Evolutionary conservation across 1,140 invertebrate genomes (phyloP), one percentile per base, ranked within the genome.

Genomic region (Procambarus clarkii): DNA sequence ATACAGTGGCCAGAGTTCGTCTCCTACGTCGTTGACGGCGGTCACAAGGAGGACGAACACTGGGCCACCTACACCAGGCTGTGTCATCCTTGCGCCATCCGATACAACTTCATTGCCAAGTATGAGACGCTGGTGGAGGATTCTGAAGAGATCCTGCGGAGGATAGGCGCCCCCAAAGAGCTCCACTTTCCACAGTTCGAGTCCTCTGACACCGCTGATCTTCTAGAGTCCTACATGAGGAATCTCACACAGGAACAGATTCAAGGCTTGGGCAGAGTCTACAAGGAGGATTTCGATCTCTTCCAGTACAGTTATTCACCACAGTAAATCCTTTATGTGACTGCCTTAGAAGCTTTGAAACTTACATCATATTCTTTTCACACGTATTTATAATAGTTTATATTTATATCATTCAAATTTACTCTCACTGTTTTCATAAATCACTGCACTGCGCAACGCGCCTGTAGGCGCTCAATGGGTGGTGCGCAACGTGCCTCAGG

Each of bases 61-160:
- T 64, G 60, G 60, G 9, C 60, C 13, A 11, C 60, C 9, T 64
- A 64, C 60, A 18, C 3, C 9, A 64, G 18, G 60, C 60, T 64
- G 60, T 64, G 60, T 18, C 60, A 64, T 64, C 13, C 18, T 15
- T 91, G 88, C 50, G 88, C 71, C 54, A 86, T 91, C 58, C 64
- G 71, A 1, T 91, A 91, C 50, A 76, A 91, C 48, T 74, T 86
- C 34, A 91, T 91, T 71, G 82, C 64, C 50, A 91, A 91, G 58
- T 91, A 91, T 21, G 88, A 91, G 50, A 91, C 88, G 0, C 46
- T 91, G n/a, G 45, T 34, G 4, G 58, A 91, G 54, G 88, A 91
- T 34, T 80, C 88, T 11, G 60, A 91, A 21, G 74, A 80, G 82
- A 84, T 91, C 46, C 74, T 91, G 11, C 48, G 76, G 0, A 24